Base-by-base conservation (phyloP, 2,888 invertebrate genomes). In the Suillia variegata region DNA sequence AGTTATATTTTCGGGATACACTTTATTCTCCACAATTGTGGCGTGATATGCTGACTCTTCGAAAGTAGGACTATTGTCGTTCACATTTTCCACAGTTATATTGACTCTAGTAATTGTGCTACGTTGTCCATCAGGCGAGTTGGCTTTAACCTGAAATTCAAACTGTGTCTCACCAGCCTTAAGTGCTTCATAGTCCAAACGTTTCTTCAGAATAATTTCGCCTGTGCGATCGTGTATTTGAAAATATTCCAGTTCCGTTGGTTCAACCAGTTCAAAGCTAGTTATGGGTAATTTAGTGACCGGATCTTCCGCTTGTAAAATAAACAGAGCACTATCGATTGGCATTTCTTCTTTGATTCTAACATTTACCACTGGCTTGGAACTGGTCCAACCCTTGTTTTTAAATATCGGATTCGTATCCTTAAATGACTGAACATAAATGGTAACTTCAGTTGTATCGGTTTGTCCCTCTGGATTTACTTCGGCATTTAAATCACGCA, bases 111-210 rank as follows among this genome's bases (percentile, higher is more conserved):
- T 90, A 54, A 86, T 85, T 45, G 88, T 88, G 73, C 86, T 86
- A 62, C 87, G 76, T 13, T 76, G 74, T 0, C 75, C 75, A 62
- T 82, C 81, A 0, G 74, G 73, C 13, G 76, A 76, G 15, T 69
- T 84, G 0, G 87, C 87, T 69, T 85, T 85, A 0, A 87, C 85
- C 33, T 85, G 85, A 15, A 87, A 79, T 56, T 76, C 76, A 38
- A 80, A 80, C 52, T 84, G 84, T 0, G 76, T 70, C 42, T 66
- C 62, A 1, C 66, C 71, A 0, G 58, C 61, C 1, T 84, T 83
- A n/a, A 92, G 75, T 1, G 84, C 84, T 80, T 94, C 94, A 70
- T 91, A 93, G 79, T 94, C 94, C 21, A 94, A 80, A 58, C 89
- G 85, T 67, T 87, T 88, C 47, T 87, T 89, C 1, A 93, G 82